Evolutionary conservation across 2,888 invertebrate species (phyloP).

Genomic region (Tholera decimalis): DNA sequence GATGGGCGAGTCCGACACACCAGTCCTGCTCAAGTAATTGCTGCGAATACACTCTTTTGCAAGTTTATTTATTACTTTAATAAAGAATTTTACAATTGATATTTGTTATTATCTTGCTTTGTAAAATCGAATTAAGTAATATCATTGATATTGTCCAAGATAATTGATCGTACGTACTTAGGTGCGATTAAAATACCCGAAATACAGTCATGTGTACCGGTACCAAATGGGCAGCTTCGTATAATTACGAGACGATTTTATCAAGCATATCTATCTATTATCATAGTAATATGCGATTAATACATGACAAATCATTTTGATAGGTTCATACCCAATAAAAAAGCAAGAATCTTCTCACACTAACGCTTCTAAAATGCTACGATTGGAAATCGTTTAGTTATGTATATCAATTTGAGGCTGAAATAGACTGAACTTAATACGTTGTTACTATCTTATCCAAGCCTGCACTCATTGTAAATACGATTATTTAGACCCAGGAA

Average conservation of each 20-base stretch:
- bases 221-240: background rate
- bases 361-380: too few relatives aligned
- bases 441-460: background rate
- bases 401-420: too few relatives aligned
- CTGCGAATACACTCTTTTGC: conserved; percentile 87
- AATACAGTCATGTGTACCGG: background rate
- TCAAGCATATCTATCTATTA: background rate
- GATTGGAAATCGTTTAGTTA: too few relatives aligned
- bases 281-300: background rate
- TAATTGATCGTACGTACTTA: too few relatives aligned
- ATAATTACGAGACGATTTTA: background rate
- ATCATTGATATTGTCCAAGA: too few relatives aligned
- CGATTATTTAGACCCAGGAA: background rate
- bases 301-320: background rate
- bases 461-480: background rate
- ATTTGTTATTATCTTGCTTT: conserved; percentile 38
- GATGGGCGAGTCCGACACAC: conserved; percentile 61
- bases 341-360: too few relatives aligned
- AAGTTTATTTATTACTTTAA: conserved; percentile 90
- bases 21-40: conserved; percentile 82
- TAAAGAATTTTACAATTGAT: conserved; percentile 85
- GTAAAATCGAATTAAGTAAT: background rate
- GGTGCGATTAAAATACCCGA: background rate
- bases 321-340: background rate
- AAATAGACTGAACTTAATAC: background rate